These are phyloP conservation scores for Caenorhabditis auriculariae DNA, from an alignment of 2,888 invertebrate species.

Conservation along the genomic window DNA sequence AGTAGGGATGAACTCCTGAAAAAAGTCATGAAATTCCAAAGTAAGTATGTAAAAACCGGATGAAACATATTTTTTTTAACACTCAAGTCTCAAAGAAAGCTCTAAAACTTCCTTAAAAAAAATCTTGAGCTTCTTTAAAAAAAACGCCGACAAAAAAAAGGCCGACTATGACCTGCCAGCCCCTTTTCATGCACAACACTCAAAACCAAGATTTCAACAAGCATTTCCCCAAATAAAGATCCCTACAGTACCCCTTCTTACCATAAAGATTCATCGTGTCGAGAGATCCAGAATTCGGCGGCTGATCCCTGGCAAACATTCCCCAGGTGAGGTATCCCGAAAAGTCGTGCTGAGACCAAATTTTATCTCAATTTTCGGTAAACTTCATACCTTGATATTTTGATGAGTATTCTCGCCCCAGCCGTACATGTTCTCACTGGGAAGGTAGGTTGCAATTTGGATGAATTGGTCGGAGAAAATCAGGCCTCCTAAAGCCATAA, in stretches of 20 bases:
- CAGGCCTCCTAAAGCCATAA: conserved; percentile 41
- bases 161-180: too few species aligned
- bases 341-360: conserved; percentile 52
- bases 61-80: too few species aligned
- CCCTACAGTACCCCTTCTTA: too few species aligned
- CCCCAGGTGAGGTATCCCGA: conserved; percentile 54
- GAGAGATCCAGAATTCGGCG: conserved; percentile 40
- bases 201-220: too few species aligned
- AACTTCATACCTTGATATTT: conserved; percentile 40
- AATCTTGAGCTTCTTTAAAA: too few species aligned
- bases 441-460: conserved; percentile 57
- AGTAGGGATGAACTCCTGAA: conserved; percentile 58
- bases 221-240: too few species aligned
- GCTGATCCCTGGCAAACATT: conserved; percentile 56
- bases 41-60: neutral
- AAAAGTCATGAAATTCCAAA: neutral
- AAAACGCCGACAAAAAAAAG: too few species aligned
- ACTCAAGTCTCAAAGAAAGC: too few species aligned
- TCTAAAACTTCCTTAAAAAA: too few species aligned
- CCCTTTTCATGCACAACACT: too few species aligned
- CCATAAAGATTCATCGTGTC: conserved; percentile 56
- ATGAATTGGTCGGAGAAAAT: conserved; percentile 59
- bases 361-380: neutral
- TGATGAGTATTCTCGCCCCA: conserved; percentile 61
- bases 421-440: conserved; percentile 58